Evolutionary conservation across 2,888 invertebrate species (phyloP), one percentile per base, ranked within the genome.

Genomic region (Drosophila crucigera): DNA sequence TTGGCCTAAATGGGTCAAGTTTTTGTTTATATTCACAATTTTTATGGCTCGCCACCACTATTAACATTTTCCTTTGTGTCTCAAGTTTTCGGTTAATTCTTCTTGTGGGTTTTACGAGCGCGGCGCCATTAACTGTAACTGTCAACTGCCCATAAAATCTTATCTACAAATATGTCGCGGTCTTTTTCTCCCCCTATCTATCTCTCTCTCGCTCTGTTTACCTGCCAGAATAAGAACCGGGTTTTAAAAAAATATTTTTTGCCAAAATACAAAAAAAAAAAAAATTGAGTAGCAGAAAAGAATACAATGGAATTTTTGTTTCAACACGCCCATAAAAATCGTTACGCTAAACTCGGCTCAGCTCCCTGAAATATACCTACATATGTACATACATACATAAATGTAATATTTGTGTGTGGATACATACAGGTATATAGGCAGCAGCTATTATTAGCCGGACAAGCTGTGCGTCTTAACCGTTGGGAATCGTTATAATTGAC

Each of bases 121-220:
- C 73, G 64, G 54, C 86, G 83, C 77, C 84, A 83, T 88, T 85
- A 88, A 89, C 80, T 89, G 78, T 89, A 88, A 82, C 78, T 82
- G 82, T 74, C 82, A 82, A 82, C 70, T 78, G 78, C 61, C 67
- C 88, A 90, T 90, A 79, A 90, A 84, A 84, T 89, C 75, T 84
- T 84, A 90, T 84, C 84, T 89, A 61, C 68, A 74, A 74, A 65
- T 78, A 39, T 73, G 53, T 30, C 14, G 19, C 28, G 10, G 55
- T 63, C 25, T 70, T 30, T 25, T 50, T 41, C 59, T 22, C 7
- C 28, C 14, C 11, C 22, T 6, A 5, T 25, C 25, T 25, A 9
- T 39, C 28, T 54, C 25, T 55, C 33, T 37, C 16, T 55, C 43
- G 43, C 10, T 37, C 25, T 33, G 53, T 33, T 28, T 50, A 53